A percentile compares a stretch with the other conserved stretches of the same genome.
phyloP scores from a whole-genome alignment of 2,888 invertebrate species.

The Drosophila algonquin region DNA sequence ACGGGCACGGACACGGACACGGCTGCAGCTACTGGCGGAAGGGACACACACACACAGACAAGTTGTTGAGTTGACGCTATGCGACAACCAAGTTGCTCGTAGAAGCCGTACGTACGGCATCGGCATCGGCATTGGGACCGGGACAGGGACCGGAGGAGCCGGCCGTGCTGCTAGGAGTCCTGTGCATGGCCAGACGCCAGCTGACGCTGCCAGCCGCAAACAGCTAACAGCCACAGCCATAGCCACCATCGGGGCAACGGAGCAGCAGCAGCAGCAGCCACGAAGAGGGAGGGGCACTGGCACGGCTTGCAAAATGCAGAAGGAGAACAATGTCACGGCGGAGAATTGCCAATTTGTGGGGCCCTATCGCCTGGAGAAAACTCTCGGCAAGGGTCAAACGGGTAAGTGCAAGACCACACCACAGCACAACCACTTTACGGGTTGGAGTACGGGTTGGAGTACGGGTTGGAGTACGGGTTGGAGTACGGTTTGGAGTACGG shows the following conservation, averaged over 20 bases:
- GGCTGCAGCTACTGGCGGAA: background rate
- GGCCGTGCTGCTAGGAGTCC: slow-evolving; percentile 21
- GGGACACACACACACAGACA: slow-evolving; percentile 18
- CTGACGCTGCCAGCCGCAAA: slow-evolving; percentile 51
- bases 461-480: background rate
- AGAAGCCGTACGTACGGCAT: slow-evolving; percentile 23
- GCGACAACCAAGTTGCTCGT: slow-evolving; percentile 58
- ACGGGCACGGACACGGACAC: slow-evolving; percentile 18
- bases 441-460: background rate
- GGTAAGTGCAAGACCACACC: slow-evolving; percentile 87
- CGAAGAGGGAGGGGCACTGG: background rate
- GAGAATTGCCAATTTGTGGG: slow-evolving; percentile 97
- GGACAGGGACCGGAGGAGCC: slow-evolving; percentile 11
- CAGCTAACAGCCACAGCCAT: slow-evolving; percentile 59
- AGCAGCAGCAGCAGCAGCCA: slow-evolving; percentile 15
- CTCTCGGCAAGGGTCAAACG: slow-evolving; percentile 99
- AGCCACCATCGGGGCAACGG: slow-evolving; percentile 10
- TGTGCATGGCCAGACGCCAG: slow-evolving; percentile 60
- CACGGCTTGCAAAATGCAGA: slow-evolving; percentile 83
- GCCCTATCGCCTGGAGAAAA: slow-evolving; percentile 99
- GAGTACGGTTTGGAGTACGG: background rate
- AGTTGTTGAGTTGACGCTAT: slow-evolving; percentile 56
- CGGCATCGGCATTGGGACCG: slow-evolving; percentile 12
- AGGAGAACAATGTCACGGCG: slow-evolving; percentile 85
- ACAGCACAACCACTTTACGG: background rate